Evolutionary conservation across 2,797 vertebrate species (phyloP).

Genomic region (Harpagifer antarcticus): DNA sequence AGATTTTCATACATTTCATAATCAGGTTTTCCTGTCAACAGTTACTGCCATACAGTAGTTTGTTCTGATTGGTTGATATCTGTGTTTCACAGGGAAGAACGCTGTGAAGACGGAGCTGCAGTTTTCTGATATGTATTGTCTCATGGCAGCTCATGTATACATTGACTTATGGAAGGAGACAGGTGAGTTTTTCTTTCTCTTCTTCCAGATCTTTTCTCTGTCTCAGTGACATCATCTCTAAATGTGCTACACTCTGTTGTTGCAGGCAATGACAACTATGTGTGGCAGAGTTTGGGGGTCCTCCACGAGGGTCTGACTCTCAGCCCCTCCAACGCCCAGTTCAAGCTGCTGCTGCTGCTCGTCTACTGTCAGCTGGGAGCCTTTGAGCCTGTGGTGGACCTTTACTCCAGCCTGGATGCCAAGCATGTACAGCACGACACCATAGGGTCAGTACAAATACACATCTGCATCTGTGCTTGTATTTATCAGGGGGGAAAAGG

Average conservation of each 20-base stretch:
- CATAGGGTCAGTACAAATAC: constrained; percentile 89
- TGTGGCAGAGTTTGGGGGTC: constrained; percentile 91
- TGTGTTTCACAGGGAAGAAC: constrained; percentile 83
- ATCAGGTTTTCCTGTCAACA: no score
- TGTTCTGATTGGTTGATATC: neutral
- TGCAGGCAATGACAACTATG: constrained; percentile 89
- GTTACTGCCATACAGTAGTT: no score
- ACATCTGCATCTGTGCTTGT: neutral
- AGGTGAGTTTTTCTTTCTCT: constrained; percentile 76
- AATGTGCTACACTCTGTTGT: neutral
- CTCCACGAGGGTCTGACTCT: constrained; percentile 92
- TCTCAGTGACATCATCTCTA: fast-evolving
- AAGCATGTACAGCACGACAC: constrained; percentile 99
- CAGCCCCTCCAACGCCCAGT: constrained; percentile 96
- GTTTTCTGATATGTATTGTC: constrained; percentile 97
- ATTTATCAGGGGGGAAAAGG: neutral
- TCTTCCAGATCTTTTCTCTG: neutral
- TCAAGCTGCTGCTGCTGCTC: constrained; percentile 96
- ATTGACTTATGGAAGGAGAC: constrained; percentile 93
- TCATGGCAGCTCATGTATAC: constrained; percentile 95
- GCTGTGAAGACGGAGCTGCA: constrained; percentile 97
- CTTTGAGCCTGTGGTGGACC: constrained; percentile 95
- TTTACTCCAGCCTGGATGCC: constrained; percentile 96
- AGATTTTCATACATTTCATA: no score
- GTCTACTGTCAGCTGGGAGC: constrained; percentile 95